Evolutionary conservation across 2,797 vertebrate species (phyloP), one percentile per base, ranked within the genome.

Genomic region (Eulemur mongoz): DNA sequence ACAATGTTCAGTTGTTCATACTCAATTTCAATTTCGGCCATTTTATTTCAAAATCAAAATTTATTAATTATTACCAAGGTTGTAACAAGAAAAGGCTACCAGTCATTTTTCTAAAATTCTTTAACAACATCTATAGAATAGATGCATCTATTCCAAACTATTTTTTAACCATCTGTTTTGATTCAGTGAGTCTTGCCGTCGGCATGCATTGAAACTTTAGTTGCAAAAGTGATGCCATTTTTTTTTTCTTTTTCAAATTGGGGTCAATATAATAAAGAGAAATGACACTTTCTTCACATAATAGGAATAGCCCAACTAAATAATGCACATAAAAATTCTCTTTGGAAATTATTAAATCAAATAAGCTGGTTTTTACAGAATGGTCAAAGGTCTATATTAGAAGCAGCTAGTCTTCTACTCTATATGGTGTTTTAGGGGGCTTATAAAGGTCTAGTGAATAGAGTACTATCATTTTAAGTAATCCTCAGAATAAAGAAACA

Each of bases 31-130:
- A 78, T 57, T 96, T 95, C 23, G 54, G 70, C 32, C 23, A 61
- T 86, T 61, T 69, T 81, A 84, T 88, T 92, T 93, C 50, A 95
- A 97, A 95, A 75, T 75, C 23, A 65, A 84, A 96, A 88, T 69
- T 40, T 75, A 91, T 63, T 30, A 92, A 43, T 72, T 89, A 76
- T 89, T 89, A 76, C 52, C 40, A 93, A 59, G 1, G 10, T 67
- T 89, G 12, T 93, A 82, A 79, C 8, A 59, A 63, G 87, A 95
- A 94, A 96, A 73, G 38, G 1, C 20, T n/a, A 54, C 50, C 18
- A 27, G 13, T 94, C n/a, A 17, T 50, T 93, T 59, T 93, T 70
- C 61, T 75, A 32, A 90, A 92, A 54, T 89, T 93, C 15, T 79
- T 81, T 89, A 86, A 35, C 67, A 69, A 32, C 23, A 61, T 70